Base-by-base conservation (phyloP, 2,113 vertebrate genomes). In the Coturnix japonica region DNA sequence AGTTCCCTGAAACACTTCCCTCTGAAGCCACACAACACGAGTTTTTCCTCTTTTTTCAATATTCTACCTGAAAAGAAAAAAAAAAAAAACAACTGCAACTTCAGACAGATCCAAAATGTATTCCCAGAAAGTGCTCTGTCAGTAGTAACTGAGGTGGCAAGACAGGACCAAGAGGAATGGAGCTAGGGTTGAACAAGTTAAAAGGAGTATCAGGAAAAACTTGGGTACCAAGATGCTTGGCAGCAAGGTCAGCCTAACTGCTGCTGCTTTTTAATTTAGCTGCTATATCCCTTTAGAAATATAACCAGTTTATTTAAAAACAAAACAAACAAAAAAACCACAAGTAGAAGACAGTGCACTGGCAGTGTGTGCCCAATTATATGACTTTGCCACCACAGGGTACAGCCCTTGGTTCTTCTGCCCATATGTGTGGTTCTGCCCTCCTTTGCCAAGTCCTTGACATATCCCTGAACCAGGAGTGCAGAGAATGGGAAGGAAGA, bases 71-170 rank as follows among this genome's bases (percentile, higher is more conserved):
- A 19, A 54, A 54, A 78, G 9, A 37, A 10, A 54, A 78, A 11
- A 33, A 10, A 59, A 23, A 7, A 51, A 39, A 44, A n/a, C 26
- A 37, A 71, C n/a, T 60, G 9, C 5, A 60, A 69, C 78, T 91
- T 51, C 81, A 89, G 17, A 13, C 56, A 54, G 31, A 64, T 39
- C 37, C 35, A 66, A 92, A 89, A 89, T 5, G 43, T 17, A 84
- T 89, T 56, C 57, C 46, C 53, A 87, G 56, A 63, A 91, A 86
- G 21, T 1, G 0, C 59, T 86, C 30, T 74, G 46, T 54, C 65
- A 81, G 41, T 56, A 84, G 30, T 49, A 82, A 75, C 63, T 46
- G 59, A 87, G 53, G 35, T 63, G 46, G 33, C 71, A 87, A 85
- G 66, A 44, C 43, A 7, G 43, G 43, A 44, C 41, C 15, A 16